Evolutionary conservation across 2,888 invertebrate genomes (phyloP), one percentile per base, ranked within the genome.

Genomic region (Zhengitettix transpicula): DNA sequence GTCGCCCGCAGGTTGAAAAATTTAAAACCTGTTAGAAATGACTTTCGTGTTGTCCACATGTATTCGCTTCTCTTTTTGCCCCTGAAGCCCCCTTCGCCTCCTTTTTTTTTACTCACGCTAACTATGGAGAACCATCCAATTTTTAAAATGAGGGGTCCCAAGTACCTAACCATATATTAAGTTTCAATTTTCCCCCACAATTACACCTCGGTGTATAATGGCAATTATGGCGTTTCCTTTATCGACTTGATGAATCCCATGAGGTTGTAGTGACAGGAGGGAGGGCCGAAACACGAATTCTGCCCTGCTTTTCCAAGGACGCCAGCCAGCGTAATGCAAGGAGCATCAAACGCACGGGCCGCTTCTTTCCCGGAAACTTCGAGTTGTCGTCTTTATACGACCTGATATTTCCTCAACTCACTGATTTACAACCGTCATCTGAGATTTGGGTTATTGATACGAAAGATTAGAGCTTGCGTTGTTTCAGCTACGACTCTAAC

Each of bases 111-210:
- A 51, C 42, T 42, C 12, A 56, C 55, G 17, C 56, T 56, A 56
- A 58, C 42, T 52, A 55, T 55, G 55, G 56, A 56, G 61, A 58
- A 56, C 58, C 61, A 58, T 55, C 58, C 58, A 61, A 61, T 61
- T 58, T 61, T 55, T 47, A 56, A 61, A 61, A 61, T 61, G 56
- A 61, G 58, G 55, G 61, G 61, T 61, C 28, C 28, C 28, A 28
- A 28, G 28, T 28, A 28, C 28, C 28, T 28, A 63, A 63, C 63
- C 63, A 55, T 61, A 61, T 63, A 61, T 63, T 63, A 63, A 63
- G 61, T 61, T 63, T 63, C 63, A 63, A 63, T 63, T 63, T 63
- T 57, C 57, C 58, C 55, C 56, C 57, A 52, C 63, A 63, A 63
- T 63, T 63, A 63, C 60, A 62, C 58, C 60, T 62, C 61, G 60